Evolutionary conservation across 2,888 invertebrate species (phyloP), one percentile per base, ranked within the genome.

Genomic region (Capitulum mitella): DNA sequence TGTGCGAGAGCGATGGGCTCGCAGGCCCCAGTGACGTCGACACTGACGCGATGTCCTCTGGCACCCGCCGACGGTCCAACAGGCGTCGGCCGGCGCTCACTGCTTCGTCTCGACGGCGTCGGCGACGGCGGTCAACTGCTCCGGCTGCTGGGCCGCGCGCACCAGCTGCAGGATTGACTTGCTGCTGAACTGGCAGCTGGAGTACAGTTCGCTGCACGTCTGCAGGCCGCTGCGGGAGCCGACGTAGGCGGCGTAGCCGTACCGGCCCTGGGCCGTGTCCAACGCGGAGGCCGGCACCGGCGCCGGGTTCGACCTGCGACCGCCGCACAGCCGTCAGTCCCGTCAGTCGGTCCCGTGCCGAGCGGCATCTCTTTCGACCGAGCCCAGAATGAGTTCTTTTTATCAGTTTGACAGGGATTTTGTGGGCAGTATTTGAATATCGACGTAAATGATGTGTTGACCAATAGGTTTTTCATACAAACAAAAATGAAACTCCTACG

Each of bases 191-290:
- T 61, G 61, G 32, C 61, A 61, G 32, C 32, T 61, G 32, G 61
- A 61, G 61, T 61, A 61, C 1, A 61, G 61, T 32, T 61, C 61
- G 29, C 32, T 32, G 16, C 74, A 74, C 74, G 74, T 40, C 14
- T 8, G 8, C 16, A 40, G 40, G 40, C n/a, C 40, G 74, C 40
- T 40, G 40, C 26, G 26, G 37, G 40, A 74, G 74, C 74, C 74
- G 40, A 74, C 26, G 74, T 74, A 74, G n/a, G 74, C 74, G 37
- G 74, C 74, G 74, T 74, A 40, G 37, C 40, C n/a, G 74, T 74
- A 74, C 74, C 40, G 37, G 37, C 40, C 74, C 10, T 40, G 74
- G 1, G 74, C 74, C 8, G 74, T 40, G 74, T 40, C 40, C n/a
- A 74, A 40, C 1, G 74, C 74, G 40, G 61, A n/a, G 16, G 61